Evolutionary conservation across 1,140 invertebrate species (phyloP), one percentile per base, ranked within the genome.

Genomic region (Zeugodacus cucurbitae): DNA sequence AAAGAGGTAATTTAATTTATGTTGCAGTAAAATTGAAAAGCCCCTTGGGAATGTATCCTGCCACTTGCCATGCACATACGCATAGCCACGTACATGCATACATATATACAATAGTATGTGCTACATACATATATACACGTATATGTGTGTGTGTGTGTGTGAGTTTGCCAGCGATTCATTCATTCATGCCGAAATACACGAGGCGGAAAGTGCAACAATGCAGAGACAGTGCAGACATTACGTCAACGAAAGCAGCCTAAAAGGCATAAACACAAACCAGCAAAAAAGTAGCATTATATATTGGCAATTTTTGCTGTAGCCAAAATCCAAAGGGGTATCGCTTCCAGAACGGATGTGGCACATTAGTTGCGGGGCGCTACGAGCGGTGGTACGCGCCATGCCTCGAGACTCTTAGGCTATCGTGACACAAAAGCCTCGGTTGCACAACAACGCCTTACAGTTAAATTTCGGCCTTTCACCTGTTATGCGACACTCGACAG

Each of bases 1-100:
- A 92, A 92, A 92, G 91, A 92, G 91, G 91, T 92, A 92, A 92
- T 92, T 92, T 92, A 92, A 92, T 92, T 92, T 92, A 92, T 92
- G 91, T 92, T 92, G 91, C 91, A 92, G 91, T 92, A 92, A 92
- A 92, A 92, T 92, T 92, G 91, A 92, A 92, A 92, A 92, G 91
- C 91, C 91, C 90, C 87, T 78, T 88, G 67, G 87, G 67, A 78
- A 88, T 88, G 26, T 44, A 62, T 62, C 37, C 87, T 88, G 87
- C 67, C 26, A 82, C 44, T 41, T 48, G 44, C 74, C 44, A n/a
- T 48, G 44, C 74, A 26, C 41, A 82, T 48, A n/a, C n/a, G n/a
- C n/a, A n/a, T n/a, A n/a, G n/a, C n/a, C n/a, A n/a, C n/a, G 44
- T 10, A 54, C 74, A 54, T n/a, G 74, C 41, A 54, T 41, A 7